These are phyloP conservation scores for Thalassarche chlororhynchos DNA, from an alignment of 2,113 vertebrate species.

Conservation along the genomic window DNA sequence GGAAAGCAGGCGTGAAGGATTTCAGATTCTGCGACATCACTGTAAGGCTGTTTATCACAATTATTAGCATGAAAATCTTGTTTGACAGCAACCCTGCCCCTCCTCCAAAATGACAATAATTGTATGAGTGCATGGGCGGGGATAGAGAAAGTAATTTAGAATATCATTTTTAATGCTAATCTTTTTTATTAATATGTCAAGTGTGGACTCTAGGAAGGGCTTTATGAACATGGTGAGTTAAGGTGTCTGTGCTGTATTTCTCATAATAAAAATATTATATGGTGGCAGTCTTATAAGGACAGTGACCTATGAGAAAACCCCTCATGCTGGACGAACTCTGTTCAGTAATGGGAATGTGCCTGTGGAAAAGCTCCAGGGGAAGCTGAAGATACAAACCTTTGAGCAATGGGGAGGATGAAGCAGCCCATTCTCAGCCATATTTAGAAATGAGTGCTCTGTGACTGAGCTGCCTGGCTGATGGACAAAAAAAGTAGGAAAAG, in stretches of 20 bases:
- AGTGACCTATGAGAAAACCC: neutral
- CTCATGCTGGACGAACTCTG: neutral
- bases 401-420: neutral
- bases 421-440: neutral
- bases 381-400: neutral
- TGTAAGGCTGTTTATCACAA: neutral
- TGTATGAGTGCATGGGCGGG: neutral
- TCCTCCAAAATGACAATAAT: neutral
- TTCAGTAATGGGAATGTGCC: neutral
- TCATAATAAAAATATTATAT: neutral
- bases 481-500: neutral
- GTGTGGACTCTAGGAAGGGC: neutral
- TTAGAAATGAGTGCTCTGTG: neutral
- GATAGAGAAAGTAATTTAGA: neutral
- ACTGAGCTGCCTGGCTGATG: neutral
- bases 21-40: neutral
- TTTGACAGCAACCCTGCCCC: neutral
- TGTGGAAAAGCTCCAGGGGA: neutral
- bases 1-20: neutral
- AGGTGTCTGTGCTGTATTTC: neutral
- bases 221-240: neutral
- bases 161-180: neutral
- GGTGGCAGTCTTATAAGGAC: neutral
- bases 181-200: neutral
- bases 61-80: neutral